Percentiles rank a stretch among this genome's conserved stretches.
Evolutionary conservation across 1,140 invertebrate species (phyloP).

Genomic region (Hylaeus volcanicus): DNA sequence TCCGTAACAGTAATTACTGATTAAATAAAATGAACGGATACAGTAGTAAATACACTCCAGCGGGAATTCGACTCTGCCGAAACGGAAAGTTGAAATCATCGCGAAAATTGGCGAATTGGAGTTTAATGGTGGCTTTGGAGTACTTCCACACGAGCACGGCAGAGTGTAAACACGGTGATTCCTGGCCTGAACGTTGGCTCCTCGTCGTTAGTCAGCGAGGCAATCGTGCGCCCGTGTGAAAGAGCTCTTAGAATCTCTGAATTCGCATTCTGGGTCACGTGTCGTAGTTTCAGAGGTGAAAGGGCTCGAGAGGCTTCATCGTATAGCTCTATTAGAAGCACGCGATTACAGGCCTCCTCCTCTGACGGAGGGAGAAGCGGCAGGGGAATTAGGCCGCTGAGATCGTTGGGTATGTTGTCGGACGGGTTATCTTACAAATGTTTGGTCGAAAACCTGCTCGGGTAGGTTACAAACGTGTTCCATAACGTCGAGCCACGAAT

Average conservation of each 20-base stretch:
- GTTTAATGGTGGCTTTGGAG: slow-evolving; percentile 1
- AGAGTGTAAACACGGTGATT: too few species aligned
- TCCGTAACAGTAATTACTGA: too few species aligned
- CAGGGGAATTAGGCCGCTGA: slow-evolving; percentile 60
- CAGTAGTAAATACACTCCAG: too few species aligned
- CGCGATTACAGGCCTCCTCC: slow-evolving; percentile 47
- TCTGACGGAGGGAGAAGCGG: slow-evolving; percentile 16
- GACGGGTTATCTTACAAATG: slow-evolving; percentile 69
- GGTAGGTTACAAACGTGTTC: slow-evolving; percentile 67
- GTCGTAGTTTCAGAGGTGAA: slow-evolving; percentile 56
- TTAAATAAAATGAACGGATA: too few species aligned
- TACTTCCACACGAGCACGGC: too few species aligned
- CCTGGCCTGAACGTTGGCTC: too few species aligned
- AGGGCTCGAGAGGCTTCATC: slow-evolving; percentile 39
- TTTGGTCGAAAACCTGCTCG: slow-evolving; percentile 64
- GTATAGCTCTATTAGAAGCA: slow-evolving; percentile 60
- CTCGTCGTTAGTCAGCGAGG: too few species aligned
- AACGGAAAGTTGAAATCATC: slow-evolving; percentile 7
- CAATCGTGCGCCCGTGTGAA: too few species aligned
- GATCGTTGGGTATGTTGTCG: slow-evolving; percentile 63
- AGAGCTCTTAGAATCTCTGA: slow-evolving; percentile 28
- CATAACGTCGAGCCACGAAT: slow-evolving; percentile 65
- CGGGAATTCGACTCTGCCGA: neutral
- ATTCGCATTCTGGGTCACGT: slow-evolving; percentile 57
- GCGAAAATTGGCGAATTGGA: slow-evolving; percentile 31